phyloP scores from a whole-genome alignment of 2,888 invertebrate genomes.

The Digitonthophagus gazella region DNA sequence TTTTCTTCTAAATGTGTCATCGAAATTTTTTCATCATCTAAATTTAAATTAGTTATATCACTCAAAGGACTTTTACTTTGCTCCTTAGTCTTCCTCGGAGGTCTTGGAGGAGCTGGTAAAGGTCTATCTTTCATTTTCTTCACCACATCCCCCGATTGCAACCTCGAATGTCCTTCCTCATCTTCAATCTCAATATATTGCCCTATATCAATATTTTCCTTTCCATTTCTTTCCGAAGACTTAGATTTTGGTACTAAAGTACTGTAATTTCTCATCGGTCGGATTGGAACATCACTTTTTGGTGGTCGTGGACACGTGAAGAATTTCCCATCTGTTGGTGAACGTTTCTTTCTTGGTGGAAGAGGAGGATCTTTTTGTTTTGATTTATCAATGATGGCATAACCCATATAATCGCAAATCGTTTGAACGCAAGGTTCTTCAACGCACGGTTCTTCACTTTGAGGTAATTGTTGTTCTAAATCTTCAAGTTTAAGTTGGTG shows the following conservation, averaged over 20 bases:
- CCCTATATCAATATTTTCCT: slow-evolving; percentile 51
- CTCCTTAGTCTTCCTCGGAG: slow-evolving; percentile 59
- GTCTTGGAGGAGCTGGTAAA: slow-evolving; percentile 81
- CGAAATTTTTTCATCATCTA: slow-evolving; percentile 26
- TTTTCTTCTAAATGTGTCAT: slow-evolving; percentile 56
- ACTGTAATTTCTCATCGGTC: slow-evolving; percentile 62
- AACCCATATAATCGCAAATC: slow-evolving; percentile 57
- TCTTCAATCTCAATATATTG: slow-evolving; percentile 65
- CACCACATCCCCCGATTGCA: slow-evolving; percentile 73
- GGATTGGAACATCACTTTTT: slow-evolving; percentile 55
- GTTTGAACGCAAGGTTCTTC: slow-evolving; percentile 48
- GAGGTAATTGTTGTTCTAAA: neutral
- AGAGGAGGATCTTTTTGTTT: slow-evolving; percentile 51
- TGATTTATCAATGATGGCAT: slow-evolving; percentile 75
- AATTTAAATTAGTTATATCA: slow-evolving; percentile 45
- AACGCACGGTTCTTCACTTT: slow-evolving; percentile 39
- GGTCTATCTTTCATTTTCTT: slow-evolving; percentile 84
- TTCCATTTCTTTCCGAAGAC: slow-evolving; percentile 53
- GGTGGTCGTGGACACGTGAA: slow-evolving; percentile 63
- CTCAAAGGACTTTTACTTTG: slow-evolving; percentile 32
- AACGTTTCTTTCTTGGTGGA: slow-evolving; percentile 49
- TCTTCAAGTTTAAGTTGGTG: slow-evolving; percentile 56
- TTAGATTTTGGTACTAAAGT: slow-evolving; percentile 63
- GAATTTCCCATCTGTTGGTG: slow-evolving; percentile 58
- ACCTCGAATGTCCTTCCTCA: slow-evolving; percentile 57